phyloP scores from a whole-genome alignment of 2,797 vertebrate species.

The Valencia hispanica region DNA sequence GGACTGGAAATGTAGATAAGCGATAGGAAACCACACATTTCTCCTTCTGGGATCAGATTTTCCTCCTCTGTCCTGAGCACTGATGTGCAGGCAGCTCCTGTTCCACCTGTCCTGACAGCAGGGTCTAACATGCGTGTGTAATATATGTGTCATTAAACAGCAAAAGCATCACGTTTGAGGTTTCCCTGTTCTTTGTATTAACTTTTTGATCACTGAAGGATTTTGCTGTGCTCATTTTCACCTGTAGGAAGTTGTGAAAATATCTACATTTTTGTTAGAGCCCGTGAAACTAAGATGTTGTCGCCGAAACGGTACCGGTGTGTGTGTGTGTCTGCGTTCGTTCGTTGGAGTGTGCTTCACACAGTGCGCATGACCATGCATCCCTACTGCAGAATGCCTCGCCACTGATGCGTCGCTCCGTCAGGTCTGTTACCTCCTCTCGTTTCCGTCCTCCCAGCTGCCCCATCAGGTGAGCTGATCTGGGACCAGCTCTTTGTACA shows the following conservation, averaged over 20 bases:
- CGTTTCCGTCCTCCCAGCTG: conserved; percentile 30
- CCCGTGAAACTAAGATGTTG: conserved; percentile 46
- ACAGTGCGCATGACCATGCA: conserved; percentile 56
- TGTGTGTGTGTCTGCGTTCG: conserved; percentile 29
- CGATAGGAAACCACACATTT: conserved; percentile 39
- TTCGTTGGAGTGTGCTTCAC: conserved; percentile 30
- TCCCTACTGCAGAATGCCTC: conserved; percentile 68
- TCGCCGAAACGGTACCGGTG: conserved; percentile 19
- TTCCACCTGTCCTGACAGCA: conserved; percentile 50
- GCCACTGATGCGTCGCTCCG: conserved; percentile 46
- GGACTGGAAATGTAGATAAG: conserved; percentile 57
- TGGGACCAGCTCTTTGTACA: conserved; percentile 56
- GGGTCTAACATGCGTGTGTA: conserved; percentile 55
- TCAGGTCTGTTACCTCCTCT: conserved; percentile 49
- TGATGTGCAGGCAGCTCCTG: conserved; percentile 43
- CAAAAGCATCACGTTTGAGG: conserved; percentile 66
- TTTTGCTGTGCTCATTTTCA: conserved; percentile 62
- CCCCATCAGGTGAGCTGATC: conserved; percentile 42
- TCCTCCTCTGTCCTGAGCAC: conserved; percentile 56
- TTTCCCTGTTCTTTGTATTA: conserved; percentile 65
- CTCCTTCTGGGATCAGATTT: conserved; percentile 54
- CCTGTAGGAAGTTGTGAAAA: conserved; percentile 59
- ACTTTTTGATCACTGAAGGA: conserved; percentile 58
- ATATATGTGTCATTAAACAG: conserved; percentile 54
- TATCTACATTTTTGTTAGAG: conserved; percentile 40